Evolutionary conservation across 2,113 vertebrate genomes (phyloP).

Genomic region (Sebastes schlegelii): DNA sequence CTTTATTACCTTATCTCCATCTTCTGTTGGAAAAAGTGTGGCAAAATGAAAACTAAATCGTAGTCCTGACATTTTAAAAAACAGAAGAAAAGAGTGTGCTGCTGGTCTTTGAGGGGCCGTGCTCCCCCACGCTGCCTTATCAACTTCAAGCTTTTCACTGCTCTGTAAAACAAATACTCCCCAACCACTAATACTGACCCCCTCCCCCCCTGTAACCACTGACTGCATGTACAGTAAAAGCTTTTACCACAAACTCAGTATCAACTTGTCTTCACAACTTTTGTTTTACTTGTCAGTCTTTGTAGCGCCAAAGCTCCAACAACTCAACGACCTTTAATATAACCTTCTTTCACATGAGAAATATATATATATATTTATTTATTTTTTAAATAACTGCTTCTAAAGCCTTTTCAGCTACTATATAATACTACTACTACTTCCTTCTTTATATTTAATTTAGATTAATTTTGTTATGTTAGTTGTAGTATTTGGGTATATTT

Average conservation of each 20-base stretch:
- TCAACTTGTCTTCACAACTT: background rate
- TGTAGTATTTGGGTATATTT: too few relatives aligned
- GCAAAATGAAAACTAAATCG: too few relatives aligned
- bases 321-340: background rate
- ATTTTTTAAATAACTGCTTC: too few relatives aligned
- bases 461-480: too few relatives aligned
- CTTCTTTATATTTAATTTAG: too few relatives aligned
- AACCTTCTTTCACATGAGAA: too few relatives aligned
- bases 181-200: background rate
- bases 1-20: background rate
- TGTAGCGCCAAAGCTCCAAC: background rate
- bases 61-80: constrained; percentile 21
- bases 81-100: background rate
- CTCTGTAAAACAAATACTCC: constrained; percentile 41
- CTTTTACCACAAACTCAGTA: background rate
- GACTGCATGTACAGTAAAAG: background rate
- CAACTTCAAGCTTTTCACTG: constrained; percentile 12
- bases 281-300: background rate
- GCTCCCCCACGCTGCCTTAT: constrained; percentile 31
- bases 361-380: too few relatives aligned
- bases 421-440: too few relatives aligned
- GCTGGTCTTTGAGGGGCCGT: background rate
- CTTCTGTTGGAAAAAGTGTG: background rate
- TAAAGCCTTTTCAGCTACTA: too few relatives aligned
- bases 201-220: background rate